Conservation (phyloP, 2,797 vertebrate species). For the Artibeus lituratus region DNA sequence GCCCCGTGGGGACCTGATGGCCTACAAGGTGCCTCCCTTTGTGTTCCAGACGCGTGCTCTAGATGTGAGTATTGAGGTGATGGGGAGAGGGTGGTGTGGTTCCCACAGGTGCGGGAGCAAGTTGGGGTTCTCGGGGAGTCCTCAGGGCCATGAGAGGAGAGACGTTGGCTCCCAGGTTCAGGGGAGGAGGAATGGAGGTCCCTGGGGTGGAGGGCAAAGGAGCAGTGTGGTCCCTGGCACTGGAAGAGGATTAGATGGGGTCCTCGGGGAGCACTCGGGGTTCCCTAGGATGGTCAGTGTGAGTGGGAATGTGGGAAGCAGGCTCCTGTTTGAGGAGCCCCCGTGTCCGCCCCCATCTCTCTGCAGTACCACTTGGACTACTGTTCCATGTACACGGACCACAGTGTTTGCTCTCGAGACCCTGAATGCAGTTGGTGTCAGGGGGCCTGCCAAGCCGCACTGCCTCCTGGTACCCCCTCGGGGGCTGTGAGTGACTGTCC, state of each 20-base stretch:
- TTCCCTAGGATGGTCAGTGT: neutral
- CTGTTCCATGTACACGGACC: constrained; percentile 91
- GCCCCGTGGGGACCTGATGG: constrained; percentile 90
- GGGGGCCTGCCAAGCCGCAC: constrained; percentile 91
- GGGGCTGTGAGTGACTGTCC: constrained; percentile 82
- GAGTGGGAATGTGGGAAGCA: too few species aligned
- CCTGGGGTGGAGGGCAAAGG: neutral
- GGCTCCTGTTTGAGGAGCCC: neutral
- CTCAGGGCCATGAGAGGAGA: neutral
- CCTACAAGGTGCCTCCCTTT: constrained; percentile 92
- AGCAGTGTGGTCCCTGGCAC: neutral
- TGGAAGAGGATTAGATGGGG: neutral
- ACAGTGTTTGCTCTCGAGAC: constrained; percentile 91
- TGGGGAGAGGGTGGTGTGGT: neutral
- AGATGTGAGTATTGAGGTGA: constrained; percentile 71
- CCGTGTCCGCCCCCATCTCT: fast-evolving
- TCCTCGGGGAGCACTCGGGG: neutral
- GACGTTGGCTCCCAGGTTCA: neutral
- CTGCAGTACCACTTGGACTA: constrained; percentile 85
- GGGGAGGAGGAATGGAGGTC: neutral
- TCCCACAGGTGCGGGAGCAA: neutral
- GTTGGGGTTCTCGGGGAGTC: neutral
- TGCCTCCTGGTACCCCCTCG: constrained; percentile 84
- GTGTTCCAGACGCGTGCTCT: constrained; percentile 81
- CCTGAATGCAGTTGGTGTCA: constrained; percentile 95